Evolutionary conservation across 2,888 invertebrate genomes (phyloP).

Genomic region (Bruchidius siliquastri): DNA sequence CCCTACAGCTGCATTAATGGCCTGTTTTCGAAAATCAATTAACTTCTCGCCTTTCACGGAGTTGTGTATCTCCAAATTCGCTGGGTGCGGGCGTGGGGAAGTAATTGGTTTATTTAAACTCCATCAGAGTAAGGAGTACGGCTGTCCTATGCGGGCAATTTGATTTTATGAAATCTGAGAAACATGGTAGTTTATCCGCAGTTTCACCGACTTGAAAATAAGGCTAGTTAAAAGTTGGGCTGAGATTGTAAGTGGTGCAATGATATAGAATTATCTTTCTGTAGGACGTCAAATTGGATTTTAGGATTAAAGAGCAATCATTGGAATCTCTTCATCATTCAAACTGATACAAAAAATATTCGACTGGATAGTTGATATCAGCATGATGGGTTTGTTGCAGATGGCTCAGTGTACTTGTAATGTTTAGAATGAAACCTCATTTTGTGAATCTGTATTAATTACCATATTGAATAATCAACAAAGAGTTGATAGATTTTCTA

Average conservation of each 20-base stretch:
- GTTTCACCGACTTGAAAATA: neutral
- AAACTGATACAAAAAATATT: too few relatives aligned
- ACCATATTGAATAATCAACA: too few relatives aligned
- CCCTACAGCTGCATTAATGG: neutral
- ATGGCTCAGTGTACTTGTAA: too few relatives aligned
- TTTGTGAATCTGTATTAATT: too few relatives aligned
- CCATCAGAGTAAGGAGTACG: neutral
- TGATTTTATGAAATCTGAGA: neutral
- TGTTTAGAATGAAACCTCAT: too few relatives aligned
- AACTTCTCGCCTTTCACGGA: neutral
- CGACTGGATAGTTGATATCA: too few relatives aligned
- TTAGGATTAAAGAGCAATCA: too few relatives aligned
- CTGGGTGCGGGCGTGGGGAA: neutral
- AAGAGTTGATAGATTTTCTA: too few relatives aligned
- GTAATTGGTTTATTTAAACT: neutral
- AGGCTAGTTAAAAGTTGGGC: neutral
- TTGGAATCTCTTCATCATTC: too few relatives aligned
- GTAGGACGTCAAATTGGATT: too few relatives aligned
- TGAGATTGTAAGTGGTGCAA: neutral
- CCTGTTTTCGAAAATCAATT: neutral
- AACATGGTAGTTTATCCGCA: neutral
- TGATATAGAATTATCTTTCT: too few relatives aligned
- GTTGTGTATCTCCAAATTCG: neutral
- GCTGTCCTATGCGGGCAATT: neutral
- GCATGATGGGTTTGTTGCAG: too few relatives aligned